Conservation (phyloP, 2,888 invertebrate genomes). For the Agonopterix arenella region DNA sequence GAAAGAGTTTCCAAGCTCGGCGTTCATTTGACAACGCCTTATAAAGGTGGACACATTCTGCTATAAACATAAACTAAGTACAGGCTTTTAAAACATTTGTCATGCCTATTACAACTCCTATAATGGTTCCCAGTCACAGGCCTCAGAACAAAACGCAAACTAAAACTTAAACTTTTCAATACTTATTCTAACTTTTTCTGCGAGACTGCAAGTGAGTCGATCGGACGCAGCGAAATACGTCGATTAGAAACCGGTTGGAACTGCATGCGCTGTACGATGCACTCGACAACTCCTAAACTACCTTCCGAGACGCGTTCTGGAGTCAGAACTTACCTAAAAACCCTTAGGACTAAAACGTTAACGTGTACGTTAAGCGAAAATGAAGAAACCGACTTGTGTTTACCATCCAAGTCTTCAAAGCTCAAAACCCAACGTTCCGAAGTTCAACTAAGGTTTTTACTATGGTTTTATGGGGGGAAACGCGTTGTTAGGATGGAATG, state of each 20-base stretch:
- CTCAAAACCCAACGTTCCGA: slow-evolving; percentile 27
- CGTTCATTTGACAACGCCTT: too few relatives aligned
- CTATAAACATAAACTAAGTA: too few relatives aligned
- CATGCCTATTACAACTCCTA: not conserved
- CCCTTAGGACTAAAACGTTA: slow-evolving; percentile 31
- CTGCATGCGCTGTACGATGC: slow-evolving; percentile 48
- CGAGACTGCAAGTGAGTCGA: slow-evolving; percentile 32
- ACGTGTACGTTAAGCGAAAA: slow-evolving; percentile 24
- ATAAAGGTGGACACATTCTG: too few relatives aligned
- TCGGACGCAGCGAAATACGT: slow-evolving; percentile 45
- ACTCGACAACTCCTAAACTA: slow-evolving; percentile 35
- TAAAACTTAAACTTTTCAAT: slow-evolving; percentile 14
- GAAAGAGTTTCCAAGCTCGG: too few relatives aligned
- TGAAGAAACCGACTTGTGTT: slow-evolving; percentile 18
- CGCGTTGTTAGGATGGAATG: slow-evolving; percentile 29
- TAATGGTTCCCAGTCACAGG: not conserved
- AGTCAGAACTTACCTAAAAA: slow-evolving; percentile 7
- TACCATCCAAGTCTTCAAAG: slow-evolving; percentile 20
- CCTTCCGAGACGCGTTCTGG: not conserved
- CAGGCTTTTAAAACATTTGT: too few relatives aligned
- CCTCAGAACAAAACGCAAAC: too few relatives aligned
- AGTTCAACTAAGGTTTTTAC: slow-evolving; percentile 22
- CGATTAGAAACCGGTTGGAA: slow-evolving; percentile 68
- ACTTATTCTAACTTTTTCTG: slow-evolving; percentile 63
- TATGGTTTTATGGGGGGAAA: slow-evolving; percentile 18